Evolutionary conservation across 2,888 invertebrate genomes (phyloP).

Genomic region (Listrodromus nycthemerus): DNA sequence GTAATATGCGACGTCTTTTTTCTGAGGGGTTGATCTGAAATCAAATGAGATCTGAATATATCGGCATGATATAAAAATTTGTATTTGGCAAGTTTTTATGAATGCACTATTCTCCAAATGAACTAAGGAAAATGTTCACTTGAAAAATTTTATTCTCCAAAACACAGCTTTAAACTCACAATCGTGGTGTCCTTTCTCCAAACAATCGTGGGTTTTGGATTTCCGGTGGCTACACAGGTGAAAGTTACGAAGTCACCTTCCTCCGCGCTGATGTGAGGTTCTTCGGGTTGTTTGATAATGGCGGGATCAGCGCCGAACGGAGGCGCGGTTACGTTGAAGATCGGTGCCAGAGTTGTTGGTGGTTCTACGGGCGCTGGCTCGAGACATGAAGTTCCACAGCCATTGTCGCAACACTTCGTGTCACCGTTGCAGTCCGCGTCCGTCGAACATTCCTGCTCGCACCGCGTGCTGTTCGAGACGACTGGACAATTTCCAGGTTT

Average conservation of each 20-base stretch:
- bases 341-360: conserved; percentile 78
- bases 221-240: conserved; percentile 91
- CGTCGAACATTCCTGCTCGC: conserved; percentile 90
- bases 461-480: conserved; percentile 85
- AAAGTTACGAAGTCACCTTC: conserved; percentile 91
- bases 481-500: conserved; percentile 90
- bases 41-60: conserved; percentile 26
- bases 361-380: conserved; percentile 85
- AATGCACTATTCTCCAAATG: not conserved
- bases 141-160: no score
- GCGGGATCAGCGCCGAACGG: conserved; percentile 77
- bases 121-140: not conserved
- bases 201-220: conserved; percentile 91
- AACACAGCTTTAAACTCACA: conserved; percentile 85
- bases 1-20: conserved; percentile 89
- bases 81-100: no score
- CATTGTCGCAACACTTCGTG: conserved; percentile 93
- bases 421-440: conserved; percentile 93
- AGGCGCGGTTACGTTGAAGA: conserved; percentile 71
- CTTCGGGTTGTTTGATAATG: conserved; percentile 82
- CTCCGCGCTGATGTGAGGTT: conserved; percentile 88
- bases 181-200: conserved; percentile 91
- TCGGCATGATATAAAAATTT: not conserved
- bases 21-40: conserved; percentile 90
- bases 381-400: conserved; percentile 91